Evolutionary conservation across 1,140 invertebrate species (phyloP).

Genomic region (Cardiocondyla obscurior): DNA sequence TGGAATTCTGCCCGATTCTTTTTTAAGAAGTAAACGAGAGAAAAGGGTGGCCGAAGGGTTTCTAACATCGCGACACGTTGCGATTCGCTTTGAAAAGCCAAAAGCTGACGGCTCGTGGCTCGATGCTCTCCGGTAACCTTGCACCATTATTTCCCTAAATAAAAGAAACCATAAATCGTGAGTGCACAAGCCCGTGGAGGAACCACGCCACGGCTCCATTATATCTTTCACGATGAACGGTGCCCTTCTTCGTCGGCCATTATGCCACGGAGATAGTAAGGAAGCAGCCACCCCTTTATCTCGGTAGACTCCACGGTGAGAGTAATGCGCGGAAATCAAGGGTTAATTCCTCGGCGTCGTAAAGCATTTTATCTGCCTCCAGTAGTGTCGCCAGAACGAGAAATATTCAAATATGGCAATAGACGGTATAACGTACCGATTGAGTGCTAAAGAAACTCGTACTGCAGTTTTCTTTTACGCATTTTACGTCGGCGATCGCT

Average conservation of each 20-base stretch:
- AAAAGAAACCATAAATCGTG: conserved; percentile 80
- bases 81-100: conserved; percentile 16
- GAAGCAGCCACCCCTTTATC: conserved; percentile 82
- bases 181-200: conserved; percentile 68
- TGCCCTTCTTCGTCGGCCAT: conserved; percentile 76
- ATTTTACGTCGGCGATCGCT: neutral
- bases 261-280: conserved; percentile 79
- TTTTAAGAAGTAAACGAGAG: neutral
- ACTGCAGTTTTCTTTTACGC: neutral
- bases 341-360: conserved; percentile 80
- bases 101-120: conserved; percentile 46
- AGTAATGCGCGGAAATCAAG: conserved; percentile 83
- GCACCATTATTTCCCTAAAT: conserved; percentile 76
- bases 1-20: neutral
- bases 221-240: conserved; percentile 78
- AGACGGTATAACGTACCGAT: conserved; percentile 16
- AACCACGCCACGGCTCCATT: conserved; percentile 73
- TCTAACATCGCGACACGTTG: conserved; percentile 30
- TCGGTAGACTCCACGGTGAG: conserved; percentile 73
- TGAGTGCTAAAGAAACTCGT: conserved; percentile 18
- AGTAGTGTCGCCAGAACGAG: conserved; percentile 21
- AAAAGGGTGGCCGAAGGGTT: neutral
- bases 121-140: conserved; percentile 62
- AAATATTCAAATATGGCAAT: conserved; percentile 73
- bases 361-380: conserved; percentile 81